Evolutionary conservation across 2,797 vertebrate genomes (phyloP).

Genomic region (Lerista edwardsae): DNA sequence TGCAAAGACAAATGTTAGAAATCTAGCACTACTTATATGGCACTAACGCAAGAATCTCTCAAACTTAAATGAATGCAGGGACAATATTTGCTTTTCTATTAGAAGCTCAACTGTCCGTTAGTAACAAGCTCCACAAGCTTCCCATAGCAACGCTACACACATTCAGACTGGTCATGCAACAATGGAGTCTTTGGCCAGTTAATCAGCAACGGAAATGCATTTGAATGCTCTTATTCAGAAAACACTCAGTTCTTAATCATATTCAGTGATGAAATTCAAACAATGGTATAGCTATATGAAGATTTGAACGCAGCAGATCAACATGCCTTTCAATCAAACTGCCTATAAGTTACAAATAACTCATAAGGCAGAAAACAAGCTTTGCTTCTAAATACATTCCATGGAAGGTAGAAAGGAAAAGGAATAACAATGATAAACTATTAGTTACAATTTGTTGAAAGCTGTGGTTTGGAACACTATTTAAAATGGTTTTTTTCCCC

Average conservation of each 20-base stretch:
- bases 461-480: not conserved
- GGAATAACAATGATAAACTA: not conserved
- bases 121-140: slow-evolving; percentile 58
- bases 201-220: slow-evolving; percentile 27
- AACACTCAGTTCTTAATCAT: slow-evolving; percentile 38
- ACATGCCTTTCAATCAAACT: slow-evolving; percentile 11
- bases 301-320: not conserved
- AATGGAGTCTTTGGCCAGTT: slow-evolving; percentile 46
- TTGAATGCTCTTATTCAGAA: slow-evolving; percentile 45
- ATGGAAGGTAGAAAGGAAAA: slow-evolving; percentile 14
- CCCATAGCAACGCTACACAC: slow-evolving; percentile 43
- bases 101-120: slow-evolving; percentile 48
- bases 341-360: slow-evolving; percentile 39
- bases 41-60: slow-evolving; percentile 35
- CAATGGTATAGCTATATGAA: slow-evolving; percentile 18
- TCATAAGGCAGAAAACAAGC: slow-evolving; percentile 45
- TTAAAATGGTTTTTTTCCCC: not conserved
- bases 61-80: slow-evolving; percentile 41
- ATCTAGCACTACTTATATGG: slow-evolving; percentile 37
- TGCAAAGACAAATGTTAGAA: slow-evolving; percentile 67
- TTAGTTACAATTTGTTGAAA: not conserved
- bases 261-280: not conserved
- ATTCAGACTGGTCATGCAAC: slow-evolving; percentile 61
- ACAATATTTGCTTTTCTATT: slow-evolving; percentile 52
- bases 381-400: slow-evolving; percentile 4